A percentile compares a stretch with the other conserved stretches of the same genome.
Conservation (phyloP, 2,113 vertebrate genomes). For the Bambusicola thoracicus region DNA sequence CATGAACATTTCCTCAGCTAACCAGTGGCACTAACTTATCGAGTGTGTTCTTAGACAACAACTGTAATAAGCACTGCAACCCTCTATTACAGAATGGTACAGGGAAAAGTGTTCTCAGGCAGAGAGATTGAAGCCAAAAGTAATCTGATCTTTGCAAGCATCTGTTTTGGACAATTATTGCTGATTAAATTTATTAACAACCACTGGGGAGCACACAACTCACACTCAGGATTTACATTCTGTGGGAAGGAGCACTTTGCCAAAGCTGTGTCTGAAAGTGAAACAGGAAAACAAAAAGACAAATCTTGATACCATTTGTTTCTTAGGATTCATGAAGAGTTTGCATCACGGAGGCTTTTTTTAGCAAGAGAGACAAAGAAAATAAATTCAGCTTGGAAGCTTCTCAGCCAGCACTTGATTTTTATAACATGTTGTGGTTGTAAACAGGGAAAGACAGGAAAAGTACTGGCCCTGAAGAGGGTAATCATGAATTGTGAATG, state of each 20-base stretch:
- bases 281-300: neutral
- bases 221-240: neutral
- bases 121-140: neutral
- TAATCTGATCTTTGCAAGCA: conserved; percentile 2
- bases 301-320: neutral
- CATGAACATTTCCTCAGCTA: neutral
- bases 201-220: neutral
- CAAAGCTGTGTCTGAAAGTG: neutral
- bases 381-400: neutral
- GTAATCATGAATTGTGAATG: neutral
- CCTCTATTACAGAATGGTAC: neutral
- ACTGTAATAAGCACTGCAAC: neutral
- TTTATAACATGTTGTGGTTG: neutral
- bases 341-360: neutral
- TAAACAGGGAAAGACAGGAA: neutral
- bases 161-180: neutral
- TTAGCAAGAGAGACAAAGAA: neutral
- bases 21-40: neutral
- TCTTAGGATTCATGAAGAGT: neutral
- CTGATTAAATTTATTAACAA: conserved; percentile 17
- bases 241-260: neutral
- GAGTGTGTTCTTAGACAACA: neutral
- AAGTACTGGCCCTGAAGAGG: conserved; percentile 28
- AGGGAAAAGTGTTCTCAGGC: neutral
- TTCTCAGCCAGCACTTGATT: neutral